Evolutionary conservation across 2,888 invertebrate species (phyloP), one percentile per base, ranked within the genome.

Genomic region (Drosophila formosana): DNA sequence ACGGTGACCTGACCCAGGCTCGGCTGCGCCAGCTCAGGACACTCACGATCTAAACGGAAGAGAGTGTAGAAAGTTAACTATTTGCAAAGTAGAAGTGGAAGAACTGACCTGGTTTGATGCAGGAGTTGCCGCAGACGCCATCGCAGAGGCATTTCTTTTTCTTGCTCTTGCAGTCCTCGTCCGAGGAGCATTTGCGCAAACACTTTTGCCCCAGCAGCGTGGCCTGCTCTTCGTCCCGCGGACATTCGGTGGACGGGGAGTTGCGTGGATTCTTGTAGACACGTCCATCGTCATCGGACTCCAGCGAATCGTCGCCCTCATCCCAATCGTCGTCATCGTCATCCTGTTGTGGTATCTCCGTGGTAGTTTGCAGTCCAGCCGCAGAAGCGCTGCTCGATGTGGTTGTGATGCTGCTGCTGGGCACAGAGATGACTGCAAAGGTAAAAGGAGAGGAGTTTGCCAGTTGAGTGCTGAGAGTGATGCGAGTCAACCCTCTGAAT

Each of bases 91-190:
- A n/a, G 8, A 11, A 25, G 4, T 34, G 4, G 8, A 9, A 96
- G 95, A 6, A 28, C 67, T 94, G 86, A 98, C 98, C 97, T 92
- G 98, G 98, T 92, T 99, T 98, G 82, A 99, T 98, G 93, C 99
- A 99, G 58, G 98, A 98, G 95, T 98, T 96, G 64, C 99, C 99
- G 90, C 99, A 99, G 1, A 96, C 95, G 51, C 98, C 99, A 91
- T 99, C 99, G 91, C 99, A 99, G 72, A 98, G 94, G 91, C 99
- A 99, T 91, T 98, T 96, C 93, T 98, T 98, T 93, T 97, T 97
- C 93, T 97, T 97, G 91, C 98, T 98, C 93, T 98, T 98, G 93
- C 99, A 99, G 92, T 99, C 98, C 90, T 97, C 97, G 90, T 99
- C 98, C 0, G 96, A 96, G 0, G 96, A 97, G 91, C 99, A 99